These are phyloP conservation scores for Aleiodes alternator DNA, from an alignment of 2,888 invertebrate species.

Conservation along the genomic window DNA sequence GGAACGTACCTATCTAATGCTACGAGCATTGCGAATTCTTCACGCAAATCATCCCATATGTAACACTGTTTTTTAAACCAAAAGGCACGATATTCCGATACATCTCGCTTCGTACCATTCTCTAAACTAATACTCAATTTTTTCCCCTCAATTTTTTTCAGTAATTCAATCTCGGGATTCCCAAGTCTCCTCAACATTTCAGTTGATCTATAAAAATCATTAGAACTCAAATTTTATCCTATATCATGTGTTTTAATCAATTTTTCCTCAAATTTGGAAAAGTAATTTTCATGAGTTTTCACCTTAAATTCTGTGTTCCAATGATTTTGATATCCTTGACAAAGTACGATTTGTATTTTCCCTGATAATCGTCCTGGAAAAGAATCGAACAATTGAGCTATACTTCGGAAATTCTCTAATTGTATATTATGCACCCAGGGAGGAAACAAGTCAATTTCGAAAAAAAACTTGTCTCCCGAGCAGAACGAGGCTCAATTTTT, in stretches of 20 bases:
- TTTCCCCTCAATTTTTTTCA: slow-evolving; percentile 60
- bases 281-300: slow-evolving; percentile 47
- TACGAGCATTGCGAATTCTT: slow-evolving; percentile 75
- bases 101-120: slow-evolving; percentile 67
- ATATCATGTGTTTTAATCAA: not conserved
- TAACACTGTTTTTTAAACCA: slow-evolving; percentile 78
- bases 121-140: slow-evolving; percentile 67
- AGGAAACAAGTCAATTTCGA: too few species aligned
- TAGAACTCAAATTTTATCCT: not conserved
- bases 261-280: not conserved
- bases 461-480: too few species aligned
- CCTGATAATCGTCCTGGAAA: slow-evolving; percentile 76
- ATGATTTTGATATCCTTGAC: slow-evolving; percentile 75
- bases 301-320: slow-evolving; percentile 69
- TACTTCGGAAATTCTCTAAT: too few species aligned
- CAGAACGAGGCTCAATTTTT: too few species aligned
- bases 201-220: slow-evolving; percentile 52
- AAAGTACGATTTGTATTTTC: slow-evolving; percentile 76
- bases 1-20: slow-evolving; percentile 75
- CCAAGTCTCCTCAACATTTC: slow-evolving; percentile 44
- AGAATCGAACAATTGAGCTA: not conserved
- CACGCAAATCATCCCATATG: slow-evolving; percentile 76
- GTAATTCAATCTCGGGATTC: slow-evolving; percentile 56
- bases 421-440: too few species aligned
- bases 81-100: slow-evolving; percentile 74